Base-by-base conservation (phyloP, 2,797 vertebrate genomes). In the Acipenser ruthenus region DNA sequence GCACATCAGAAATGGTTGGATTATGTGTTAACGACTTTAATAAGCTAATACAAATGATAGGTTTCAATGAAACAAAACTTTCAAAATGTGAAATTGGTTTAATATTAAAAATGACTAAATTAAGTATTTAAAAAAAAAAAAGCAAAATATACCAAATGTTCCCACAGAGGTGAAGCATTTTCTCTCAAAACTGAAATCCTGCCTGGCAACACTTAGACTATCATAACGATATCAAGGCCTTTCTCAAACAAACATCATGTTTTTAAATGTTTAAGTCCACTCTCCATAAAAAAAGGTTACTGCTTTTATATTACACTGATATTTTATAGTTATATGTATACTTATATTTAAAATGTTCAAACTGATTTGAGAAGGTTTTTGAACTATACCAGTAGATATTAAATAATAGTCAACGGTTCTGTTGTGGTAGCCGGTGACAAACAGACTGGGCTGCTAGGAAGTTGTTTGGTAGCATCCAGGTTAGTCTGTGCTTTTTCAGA, bases 61-160 rank as follows among this genome's bases (percentile, higher is more conserved):
- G 12, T 58, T 58, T 58, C 12, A n/a, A 7, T 58, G 55, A 58
- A 58, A 58, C 55, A 58, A 58, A 58, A 58, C 55, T 13, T 58
- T n/a, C 6, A 58, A 7, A 13, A 58, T 13, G 55, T 58, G 55
- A 58, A 58, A 58, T 58, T 58, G 55, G 55, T 58, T 11, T 58
- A n/a, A 58, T 58, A n/a, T 13, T 37, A 11, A 58, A 58, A 58
- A 11, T 37, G 37, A 37, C 4, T 37, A 37, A 37, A 4, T 37
- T 58, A 15, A n/a, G 6, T 58, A 58, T 12, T 12, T 4, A 7
- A 52, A 52, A 0, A 53, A 5, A 37, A 37, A 13, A 3, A 58
- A 2, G 55, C 7, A 58, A 58, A 11, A 0, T 7, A 58, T 11
- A n/a, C 6, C 7, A n/a, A 58, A 53, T 12, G 12, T 9, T 53